Conservation (phyloP, 2,113 vertebrate species). For the Indri indri region DNA sequence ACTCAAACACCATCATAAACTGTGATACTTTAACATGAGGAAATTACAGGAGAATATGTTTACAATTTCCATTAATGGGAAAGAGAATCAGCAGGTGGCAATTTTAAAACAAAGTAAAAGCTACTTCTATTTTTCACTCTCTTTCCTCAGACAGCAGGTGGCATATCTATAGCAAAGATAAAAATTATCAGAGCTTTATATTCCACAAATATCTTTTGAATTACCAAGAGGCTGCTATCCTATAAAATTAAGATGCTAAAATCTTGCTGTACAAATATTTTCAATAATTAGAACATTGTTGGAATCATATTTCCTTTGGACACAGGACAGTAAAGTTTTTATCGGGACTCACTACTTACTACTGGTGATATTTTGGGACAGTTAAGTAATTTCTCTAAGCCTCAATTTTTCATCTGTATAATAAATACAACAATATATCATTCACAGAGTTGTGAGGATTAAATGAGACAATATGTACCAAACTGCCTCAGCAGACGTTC, state of each 20-base stretch:
- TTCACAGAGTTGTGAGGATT: background rate
- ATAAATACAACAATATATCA: background rate
- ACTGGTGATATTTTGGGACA: background rate
- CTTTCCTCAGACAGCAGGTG: constrained; percentile 54
- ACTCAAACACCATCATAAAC: constrained; percentile 56
- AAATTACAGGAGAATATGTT: constrained; percentile 59
- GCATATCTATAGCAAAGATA: constrained; percentile 54
- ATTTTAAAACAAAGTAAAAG: constrained; percentile 71
- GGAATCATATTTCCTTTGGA: background rate
- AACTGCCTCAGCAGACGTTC: background rate
- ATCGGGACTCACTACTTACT: background rate
- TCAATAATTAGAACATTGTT: constrained; percentile 14
- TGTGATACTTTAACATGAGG: constrained; percentile 29
- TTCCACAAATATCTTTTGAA: background rate
- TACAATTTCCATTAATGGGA: constrained; percentile 60
- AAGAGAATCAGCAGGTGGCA: constrained; percentile 58
- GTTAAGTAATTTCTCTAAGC: background rate
- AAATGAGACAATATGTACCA: background rate
- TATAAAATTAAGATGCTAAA: constrained; percentile 19
- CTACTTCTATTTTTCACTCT: constrained; percentile 41
- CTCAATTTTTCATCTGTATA: background rate
- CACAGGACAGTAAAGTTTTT: background rate
- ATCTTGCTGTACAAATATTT: constrained; percentile 43
- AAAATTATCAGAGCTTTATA: background rate
- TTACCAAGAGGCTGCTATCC: background rate